Evolutionary conservation across 2,797 vertebrate species (phyloP).

Genomic region (Lycodopsis pacificus): DNA sequence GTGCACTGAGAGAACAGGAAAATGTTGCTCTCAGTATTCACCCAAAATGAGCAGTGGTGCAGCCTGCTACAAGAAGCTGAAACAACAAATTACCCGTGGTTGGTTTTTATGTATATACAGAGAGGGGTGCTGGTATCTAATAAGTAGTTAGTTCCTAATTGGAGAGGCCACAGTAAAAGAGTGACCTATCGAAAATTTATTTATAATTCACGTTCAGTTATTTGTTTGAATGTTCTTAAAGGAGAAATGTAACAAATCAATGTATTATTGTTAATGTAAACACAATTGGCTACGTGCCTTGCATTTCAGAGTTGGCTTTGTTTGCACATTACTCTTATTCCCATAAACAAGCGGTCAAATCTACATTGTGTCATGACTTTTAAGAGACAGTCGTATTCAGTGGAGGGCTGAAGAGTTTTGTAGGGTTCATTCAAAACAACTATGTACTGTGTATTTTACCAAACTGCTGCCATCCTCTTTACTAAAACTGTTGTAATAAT

Average conservation of each 20-base stretch:
- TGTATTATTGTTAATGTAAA: not conserved
- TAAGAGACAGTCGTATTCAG: not conserved
- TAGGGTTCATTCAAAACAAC: too few relatives aligned
- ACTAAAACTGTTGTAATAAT: not conserved
- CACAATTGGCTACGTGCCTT: not conserved
- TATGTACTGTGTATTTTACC: not conserved
- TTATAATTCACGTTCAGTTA: not conserved
- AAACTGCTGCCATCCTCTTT: not conserved
- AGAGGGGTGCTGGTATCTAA: constrained; percentile 9
- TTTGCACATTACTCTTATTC: not conserved
- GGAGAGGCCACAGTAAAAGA: not conserved
- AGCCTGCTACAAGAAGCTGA: constrained; percentile 1
- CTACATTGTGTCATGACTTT: not conserved
- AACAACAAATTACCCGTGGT: constrained; percentile 17
- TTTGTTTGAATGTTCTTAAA: not conserved
- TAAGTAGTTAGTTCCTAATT: not conserved
- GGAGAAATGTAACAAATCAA: not conserved
- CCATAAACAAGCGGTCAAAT: not conserved
- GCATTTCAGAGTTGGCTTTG: not conserved
- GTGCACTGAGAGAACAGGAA: constrained; percentile 23
- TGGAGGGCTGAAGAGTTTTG: too few relatives aligned
- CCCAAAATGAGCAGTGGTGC: constrained; percentile 22
- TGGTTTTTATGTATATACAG: constrained; percentile 15
- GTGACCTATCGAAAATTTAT: not conserved
- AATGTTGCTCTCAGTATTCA: constrained; percentile 35